Conservation (phyloP, 2,113 vertebrate genomes). For the Caloenas nicobarica region DNA sequence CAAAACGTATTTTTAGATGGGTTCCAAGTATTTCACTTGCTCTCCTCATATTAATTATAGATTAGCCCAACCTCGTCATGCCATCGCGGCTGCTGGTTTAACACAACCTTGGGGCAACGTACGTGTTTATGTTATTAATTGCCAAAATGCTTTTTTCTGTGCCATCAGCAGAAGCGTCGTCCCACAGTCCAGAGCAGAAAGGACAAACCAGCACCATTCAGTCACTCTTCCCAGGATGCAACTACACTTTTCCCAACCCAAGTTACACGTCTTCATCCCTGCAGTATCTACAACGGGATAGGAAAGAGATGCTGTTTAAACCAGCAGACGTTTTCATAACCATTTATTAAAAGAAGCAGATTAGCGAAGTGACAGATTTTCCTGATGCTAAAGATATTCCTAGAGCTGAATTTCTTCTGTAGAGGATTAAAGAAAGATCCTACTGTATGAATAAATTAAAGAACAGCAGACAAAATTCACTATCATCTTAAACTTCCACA, state of each 20-base stretch:
- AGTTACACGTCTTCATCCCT: background rate
- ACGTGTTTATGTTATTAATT: background rate
- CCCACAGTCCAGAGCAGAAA: background rate
- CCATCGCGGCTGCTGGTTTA: background rate
- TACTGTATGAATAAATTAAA: background rate
- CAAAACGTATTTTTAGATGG: background rate
- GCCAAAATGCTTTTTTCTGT: background rate
- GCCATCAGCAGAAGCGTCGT: background rate
- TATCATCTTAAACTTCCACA: background rate
- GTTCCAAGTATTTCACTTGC: background rate
- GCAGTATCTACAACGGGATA: background rate
- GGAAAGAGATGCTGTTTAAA: background rate
- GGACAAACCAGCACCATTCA: background rate
- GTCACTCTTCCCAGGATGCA: background rate
- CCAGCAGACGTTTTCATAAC: rapidly evolving
- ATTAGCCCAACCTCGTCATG: background rate
- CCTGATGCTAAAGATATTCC: background rate
- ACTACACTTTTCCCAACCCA: background rate
- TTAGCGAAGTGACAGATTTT: background rate
- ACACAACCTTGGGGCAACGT: background rate
- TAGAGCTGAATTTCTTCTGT: background rate
- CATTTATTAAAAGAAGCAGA: background rate
- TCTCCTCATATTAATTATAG: background rate
- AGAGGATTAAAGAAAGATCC: background rate
- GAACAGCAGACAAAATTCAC: background rate